These are phyloP conservation scores for Parochlus steinenii DNA, from an alignment of 2,888 invertebrate genomes.

Conservation along the genomic window DNA sequence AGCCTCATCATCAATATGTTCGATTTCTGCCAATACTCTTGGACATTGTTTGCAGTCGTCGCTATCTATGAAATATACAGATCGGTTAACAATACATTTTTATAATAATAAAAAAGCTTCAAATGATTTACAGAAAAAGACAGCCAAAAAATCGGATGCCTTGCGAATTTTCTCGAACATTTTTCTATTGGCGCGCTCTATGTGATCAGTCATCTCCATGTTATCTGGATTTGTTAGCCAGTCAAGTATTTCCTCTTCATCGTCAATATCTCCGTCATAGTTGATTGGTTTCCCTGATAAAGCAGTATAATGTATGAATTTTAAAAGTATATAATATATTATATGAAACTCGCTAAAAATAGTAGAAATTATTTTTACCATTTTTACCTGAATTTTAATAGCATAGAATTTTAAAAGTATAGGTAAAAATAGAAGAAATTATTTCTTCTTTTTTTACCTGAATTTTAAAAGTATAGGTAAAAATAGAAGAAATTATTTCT, in stretches of 20 bases:
- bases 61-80: constrained; percentile 59
- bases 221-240: constrained; percentile 88
- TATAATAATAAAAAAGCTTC: constrained; percentile 9
- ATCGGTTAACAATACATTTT: constrained; percentile 10
- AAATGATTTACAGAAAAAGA: constrained; percentile 71
- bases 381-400: too few relatives aligned
- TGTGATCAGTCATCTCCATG: constrained; percentile 86
- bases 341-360: too few relatives aligned
- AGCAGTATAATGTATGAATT: too few relatives aligned
- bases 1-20: constrained; percentile 87
- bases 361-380: too few relatives aligned
- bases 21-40: constrained; percentile 70
- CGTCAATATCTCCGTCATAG: constrained; percentile 85
- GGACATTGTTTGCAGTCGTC: constrained; percentile 91
- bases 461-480: too few relatives aligned
- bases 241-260: constrained; percentile 66
- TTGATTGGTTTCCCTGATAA: constrained; percentile 57
- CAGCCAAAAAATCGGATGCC: constrained; percentile 77
- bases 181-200: constrained; percentile 78
- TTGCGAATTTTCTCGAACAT: constrained; percentile 87
- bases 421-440: too few relatives aligned
- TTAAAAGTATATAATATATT: too few relatives aligned
- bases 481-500: too few relatives aligned
- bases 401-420: too few relatives aligned
- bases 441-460: too few relatives aligned